A percentile compares a stretch with the other conserved stretches of the same genome.
Conservation (phyloP, 1,140 invertebrate species). For the Tribolium castaneum region DNA sequence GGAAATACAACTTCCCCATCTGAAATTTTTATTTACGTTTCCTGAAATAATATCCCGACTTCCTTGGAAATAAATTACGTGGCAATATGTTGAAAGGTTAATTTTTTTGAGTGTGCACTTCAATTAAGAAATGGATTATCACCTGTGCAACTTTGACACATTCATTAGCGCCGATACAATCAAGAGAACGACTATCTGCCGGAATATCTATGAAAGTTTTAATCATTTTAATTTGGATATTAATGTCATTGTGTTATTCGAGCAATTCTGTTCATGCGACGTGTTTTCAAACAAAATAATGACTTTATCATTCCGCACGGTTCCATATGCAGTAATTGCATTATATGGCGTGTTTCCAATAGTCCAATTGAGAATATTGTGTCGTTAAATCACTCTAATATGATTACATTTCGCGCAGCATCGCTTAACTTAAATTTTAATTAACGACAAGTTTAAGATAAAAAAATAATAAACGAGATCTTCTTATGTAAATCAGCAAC, state of each 20-base stretch:
- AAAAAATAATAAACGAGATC: slow-evolving; percentile 45
- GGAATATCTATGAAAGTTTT: slow-evolving; percentile 38
- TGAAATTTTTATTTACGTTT: slow-evolving; percentile 36
- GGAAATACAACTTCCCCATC: slow-evolving; percentile 26
- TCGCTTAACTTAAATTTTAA: slow-evolving; percentile 1
- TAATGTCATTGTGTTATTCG: slow-evolving; percentile 32
- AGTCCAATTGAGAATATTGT: slow-evolving; percentile 7
- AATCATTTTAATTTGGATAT: slow-evolving; percentile 40
- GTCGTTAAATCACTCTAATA: slow-evolving; percentile 9
- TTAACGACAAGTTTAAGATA: slow-evolving; percentile 31
- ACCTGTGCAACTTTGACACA: slow-evolving; percentile 11
- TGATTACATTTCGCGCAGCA: background rate
- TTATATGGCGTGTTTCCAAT: slow-evolving; percentile 12
- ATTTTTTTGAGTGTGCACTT: background rate
- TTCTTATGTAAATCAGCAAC: slow-evolving; percentile 55
- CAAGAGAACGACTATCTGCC: slow-evolving; percentile 6
- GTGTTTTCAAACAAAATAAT: slow-evolving; percentile 33
- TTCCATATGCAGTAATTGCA: slow-evolving; percentile 35
- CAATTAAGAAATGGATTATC: slow-evolving; percentile 34
- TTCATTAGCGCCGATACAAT: slow-evolving; percentile 27
- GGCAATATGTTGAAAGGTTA: background rate
- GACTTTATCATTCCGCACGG: slow-evolving; percentile 17
- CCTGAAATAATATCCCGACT: slow-evolving; percentile 36
- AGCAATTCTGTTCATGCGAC: slow-evolving; percentile 31
- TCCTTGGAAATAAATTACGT: slow-evolving; percentile 18